Percentiles rank a stretch among this genome's conserved stretches.
These are phyloP conservation scores for Echinometra lucunter DNA, from an alignment of 53 echinoderm and acorn worm species.

Conservation along the genomic window DNA sequence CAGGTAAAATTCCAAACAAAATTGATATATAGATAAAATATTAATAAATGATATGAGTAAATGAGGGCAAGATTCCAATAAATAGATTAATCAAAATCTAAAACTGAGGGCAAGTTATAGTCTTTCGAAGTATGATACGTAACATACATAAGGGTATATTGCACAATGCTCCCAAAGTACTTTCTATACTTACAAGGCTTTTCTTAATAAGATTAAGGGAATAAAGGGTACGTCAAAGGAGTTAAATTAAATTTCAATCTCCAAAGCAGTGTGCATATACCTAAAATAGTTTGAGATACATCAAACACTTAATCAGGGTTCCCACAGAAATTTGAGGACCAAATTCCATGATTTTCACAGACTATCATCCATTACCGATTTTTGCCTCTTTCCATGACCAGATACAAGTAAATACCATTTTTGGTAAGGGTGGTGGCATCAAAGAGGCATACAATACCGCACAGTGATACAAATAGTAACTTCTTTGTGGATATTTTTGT, in stretches of 20 bases:
- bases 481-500: no score
- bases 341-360: no score
- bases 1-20: not conserved
- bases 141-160: constrained; percentile 27
- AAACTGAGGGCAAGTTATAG: not conserved
- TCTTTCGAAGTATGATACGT: not conserved
- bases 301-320: no score
- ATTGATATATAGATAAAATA: not conserved
- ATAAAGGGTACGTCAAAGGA: not conserved
- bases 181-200: not conserved
- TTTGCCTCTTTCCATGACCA: no score
- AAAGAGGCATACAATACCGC: no score
- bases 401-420: no score
- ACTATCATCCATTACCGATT: no score
- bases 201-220: not conserved
- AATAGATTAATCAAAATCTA: not conserved
- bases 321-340: no score
- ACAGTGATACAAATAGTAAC: no score
- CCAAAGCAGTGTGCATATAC: not conserved
- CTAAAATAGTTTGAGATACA: not conserved
- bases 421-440: no score
- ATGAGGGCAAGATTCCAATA: not conserved
- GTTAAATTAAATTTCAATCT: not conserved
- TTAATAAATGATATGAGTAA: not conserved
- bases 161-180: constrained; percentile 32